Conservation (phyloP, 2,797 vertebrate genomes). For the Rhyacichthys aspro region DNA sequence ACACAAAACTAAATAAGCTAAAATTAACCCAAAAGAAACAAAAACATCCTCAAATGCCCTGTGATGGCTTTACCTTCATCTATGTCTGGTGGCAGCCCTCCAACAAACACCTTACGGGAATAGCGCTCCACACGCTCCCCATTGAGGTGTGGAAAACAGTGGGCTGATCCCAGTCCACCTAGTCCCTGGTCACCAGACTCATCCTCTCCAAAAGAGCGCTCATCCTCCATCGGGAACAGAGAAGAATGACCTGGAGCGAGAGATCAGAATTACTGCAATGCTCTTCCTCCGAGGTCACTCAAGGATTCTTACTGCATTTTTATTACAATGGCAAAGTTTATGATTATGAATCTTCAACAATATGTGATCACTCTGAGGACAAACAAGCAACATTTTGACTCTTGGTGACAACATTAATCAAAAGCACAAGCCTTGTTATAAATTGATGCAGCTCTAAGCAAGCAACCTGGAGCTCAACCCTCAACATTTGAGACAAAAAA, state of each 20-base stretch:
- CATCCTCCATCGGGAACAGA: slow-evolving; percentile 97
- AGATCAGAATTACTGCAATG: slow-evolving; percentile 6
- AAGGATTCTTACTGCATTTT: neutral
- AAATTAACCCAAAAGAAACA: no score
- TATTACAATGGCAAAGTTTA: slow-evolving; percentile 12
- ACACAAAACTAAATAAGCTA: no score
- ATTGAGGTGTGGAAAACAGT: slow-evolving; percentile 97
- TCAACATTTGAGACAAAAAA: slow-evolving; percentile 24
- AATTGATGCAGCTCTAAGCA: slow-evolving; percentile 6
- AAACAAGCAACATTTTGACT: slow-evolving; percentile 26
- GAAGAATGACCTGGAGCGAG: slow-evolving; percentile 89
- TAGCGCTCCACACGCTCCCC: slow-evolving; percentile 96
- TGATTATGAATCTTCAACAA: slow-evolving; percentile 6
- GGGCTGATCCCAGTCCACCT: slow-evolving; percentile 91
- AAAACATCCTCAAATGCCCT: neutral
- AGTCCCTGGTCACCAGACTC: slow-evolving; percentile 93
- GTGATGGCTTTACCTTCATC: slow-evolving; percentile 88
- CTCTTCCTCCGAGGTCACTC: neutral
- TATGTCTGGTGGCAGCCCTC: slow-evolving; percentile 96
- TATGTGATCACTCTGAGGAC: slow-evolving; percentile 4
- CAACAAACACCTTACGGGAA: slow-evolving; percentile 97
- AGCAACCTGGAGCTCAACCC: neutral
- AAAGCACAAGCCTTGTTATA: slow-evolving; percentile 28
- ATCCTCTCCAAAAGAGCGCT: slow-evolving; percentile 91
- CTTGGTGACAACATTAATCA: slow-evolving; percentile 19